A percentile compares a stretch with the other conserved stretches of the same genome.
phyloP scores from a whole-genome alignment of 2,888 invertebrate genomes.

The Prosopocoilus inquinatus region DNA sequence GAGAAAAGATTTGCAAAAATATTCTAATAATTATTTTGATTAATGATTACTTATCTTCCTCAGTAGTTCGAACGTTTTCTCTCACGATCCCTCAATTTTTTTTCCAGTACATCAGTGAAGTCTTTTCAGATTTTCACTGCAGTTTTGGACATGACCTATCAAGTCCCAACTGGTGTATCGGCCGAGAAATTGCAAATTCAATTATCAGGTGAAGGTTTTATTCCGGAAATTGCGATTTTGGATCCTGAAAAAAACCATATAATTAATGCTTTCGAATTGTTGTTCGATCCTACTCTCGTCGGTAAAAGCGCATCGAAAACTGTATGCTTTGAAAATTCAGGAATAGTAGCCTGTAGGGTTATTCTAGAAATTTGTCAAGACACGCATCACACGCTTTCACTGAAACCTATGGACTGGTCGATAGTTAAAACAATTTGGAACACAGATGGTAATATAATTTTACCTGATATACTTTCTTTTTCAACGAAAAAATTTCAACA shows the following conservation, averaged over 20 bases:
- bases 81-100: too few relatives aligned
- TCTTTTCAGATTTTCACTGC: constrained; percentile 6
- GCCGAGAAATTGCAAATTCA: constrained; percentile 26
- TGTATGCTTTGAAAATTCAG: constrained; percentile 47
- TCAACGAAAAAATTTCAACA: too few relatives aligned
- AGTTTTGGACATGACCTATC: neutral
- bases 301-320: constrained; percentile 29
- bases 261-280: constrained; percentile 33
- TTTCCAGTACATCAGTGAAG: neutral
- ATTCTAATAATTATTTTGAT: too few relatives aligned
- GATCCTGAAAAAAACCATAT: constrained; percentile 37
- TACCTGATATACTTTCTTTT: too few relatives aligned
- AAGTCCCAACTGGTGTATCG: neutral
- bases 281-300: constrained; percentile 44
- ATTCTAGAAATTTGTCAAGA: constrained; percentile 45
- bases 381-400: constrained; percentile 22
- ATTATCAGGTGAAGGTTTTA: constrained; percentile 48
- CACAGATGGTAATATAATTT: neutral
- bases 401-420: constrained; percentile 16
- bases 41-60: constrained; percentile 12
- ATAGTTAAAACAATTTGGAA: constrained; percentile 1
- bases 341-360: constrained; percentile 45
- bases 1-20: too few relatives aligned
- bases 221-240: constrained; percentile 48
- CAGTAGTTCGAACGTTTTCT: constrained; percentile 2